Conservation (phyloP, 1,140 invertebrate genomes). For the Camponotus floridanus region DNA sequence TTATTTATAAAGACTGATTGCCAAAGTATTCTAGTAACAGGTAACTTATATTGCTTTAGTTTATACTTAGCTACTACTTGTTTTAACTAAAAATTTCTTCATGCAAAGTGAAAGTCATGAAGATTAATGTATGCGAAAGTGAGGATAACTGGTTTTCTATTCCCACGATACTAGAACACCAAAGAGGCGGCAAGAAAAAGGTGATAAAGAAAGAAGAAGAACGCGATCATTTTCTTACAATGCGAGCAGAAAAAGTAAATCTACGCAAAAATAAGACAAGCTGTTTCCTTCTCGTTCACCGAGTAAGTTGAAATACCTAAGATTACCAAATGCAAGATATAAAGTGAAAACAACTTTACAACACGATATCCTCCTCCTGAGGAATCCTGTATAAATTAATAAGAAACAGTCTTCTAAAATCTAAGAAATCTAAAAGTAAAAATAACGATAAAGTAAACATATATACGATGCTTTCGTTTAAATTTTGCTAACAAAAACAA, state of each 20-base stretch:
- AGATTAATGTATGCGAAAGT: constrained; percentile 70
- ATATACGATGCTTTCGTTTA: not conserved
- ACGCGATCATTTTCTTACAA: constrained; percentile 62
- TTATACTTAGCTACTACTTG: not conserved
- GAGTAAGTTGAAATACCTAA: constrained; percentile 46
- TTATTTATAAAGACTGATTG: not conserved
- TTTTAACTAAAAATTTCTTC: constrained; percentile 52
- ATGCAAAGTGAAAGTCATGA: constrained; percentile 69
- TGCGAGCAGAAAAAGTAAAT: constrained; percentile 47
- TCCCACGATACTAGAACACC: constrained; percentile 46
- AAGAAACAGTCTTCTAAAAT: not conserved
- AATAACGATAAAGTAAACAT: not conserved
- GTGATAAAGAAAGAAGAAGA: constrained; percentile 41
- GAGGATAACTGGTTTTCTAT: constrained; percentile 52
- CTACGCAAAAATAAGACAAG: constrained; percentile 50
- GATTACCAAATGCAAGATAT: constrained; percentile 40
- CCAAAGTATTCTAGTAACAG: not conserved
- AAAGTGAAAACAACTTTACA: constrained; percentile 25
- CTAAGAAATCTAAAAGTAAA: not conserved
- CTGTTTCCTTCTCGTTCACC: constrained; percentile 57
- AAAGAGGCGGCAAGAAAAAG: constrained; percentile 54
- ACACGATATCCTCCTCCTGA: constrained; percentile 18
- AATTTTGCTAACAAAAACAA: not conserved
- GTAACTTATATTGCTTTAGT: constrained; percentile 31
- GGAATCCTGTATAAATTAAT: constrained; percentile 12